Conservation (phyloP, 2,113 vertebrate species). For the Corynorhinus townsendii region DNA sequence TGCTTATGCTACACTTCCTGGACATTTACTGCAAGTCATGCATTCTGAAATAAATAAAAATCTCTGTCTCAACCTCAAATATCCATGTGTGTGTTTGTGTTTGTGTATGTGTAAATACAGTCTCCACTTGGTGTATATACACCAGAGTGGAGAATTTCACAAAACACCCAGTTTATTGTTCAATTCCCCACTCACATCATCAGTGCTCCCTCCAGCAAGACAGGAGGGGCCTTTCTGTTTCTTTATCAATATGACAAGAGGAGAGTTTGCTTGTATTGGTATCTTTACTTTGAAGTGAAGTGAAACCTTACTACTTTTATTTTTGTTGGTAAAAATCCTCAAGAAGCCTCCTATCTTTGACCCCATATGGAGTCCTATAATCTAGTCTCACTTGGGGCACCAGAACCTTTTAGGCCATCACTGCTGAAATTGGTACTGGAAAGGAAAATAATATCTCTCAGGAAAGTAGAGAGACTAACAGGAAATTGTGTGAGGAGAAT, state of each 20-base stretch:
- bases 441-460: constrained; percentile 76
- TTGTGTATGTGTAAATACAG: background rate
- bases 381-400: constrained; percentile 75
- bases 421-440: constrained; percentile 75
- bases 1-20: background rate
- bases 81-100: background rate
- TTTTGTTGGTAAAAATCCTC: constrained; percentile 77
- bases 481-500: constrained; percentile 71
- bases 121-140: background rate
- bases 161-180: constrained; percentile 27
- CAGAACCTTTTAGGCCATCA: constrained; percentile 75
- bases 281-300: constrained; percentile 70
- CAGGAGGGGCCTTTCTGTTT: background rate
- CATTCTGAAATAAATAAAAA: background rate
- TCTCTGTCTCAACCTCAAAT: background rate
- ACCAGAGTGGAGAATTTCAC: background rate
- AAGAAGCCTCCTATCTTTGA: constrained; percentile 75
- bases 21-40: background rate
- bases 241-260: constrained; percentile 63
- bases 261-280: constrained; percentile 68
- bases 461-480: constrained; percentile 66
- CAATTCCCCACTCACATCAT: background rate
- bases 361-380: constrained; percentile 77
- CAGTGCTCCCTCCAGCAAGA: background rate
- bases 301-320: constrained; percentile 71